These are phyloP conservation scores for Amphilophus citrinellus DNA, from an alignment of 2,113 vertebrate genomes.

Conservation along the genomic window DNA sequence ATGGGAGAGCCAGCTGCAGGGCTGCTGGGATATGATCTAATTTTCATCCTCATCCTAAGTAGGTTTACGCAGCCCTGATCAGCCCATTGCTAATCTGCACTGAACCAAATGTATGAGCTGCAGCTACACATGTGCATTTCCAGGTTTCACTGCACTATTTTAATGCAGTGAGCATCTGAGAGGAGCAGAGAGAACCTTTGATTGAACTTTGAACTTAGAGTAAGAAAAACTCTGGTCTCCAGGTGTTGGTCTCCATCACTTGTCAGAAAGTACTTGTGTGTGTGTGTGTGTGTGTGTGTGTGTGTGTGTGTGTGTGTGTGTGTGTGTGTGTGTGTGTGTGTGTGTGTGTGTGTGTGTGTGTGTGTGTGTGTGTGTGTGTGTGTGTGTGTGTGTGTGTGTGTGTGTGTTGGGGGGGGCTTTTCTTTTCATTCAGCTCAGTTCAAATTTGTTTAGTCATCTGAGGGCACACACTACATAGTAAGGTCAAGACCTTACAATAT, in stretches of 20 bases:
- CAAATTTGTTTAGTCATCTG: background rate
- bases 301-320: too few relatives aligned
- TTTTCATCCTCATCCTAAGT: conserved; percentile 71
- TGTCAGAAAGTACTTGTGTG: conserved; percentile 22
- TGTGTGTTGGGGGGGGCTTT: background rate
- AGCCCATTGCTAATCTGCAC: conserved; percentile 54
- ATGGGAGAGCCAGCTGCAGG: conserved; percentile 42
- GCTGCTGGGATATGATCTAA: conserved; percentile 71
- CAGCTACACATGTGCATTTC: conserved; percentile 19
- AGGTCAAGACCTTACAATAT: background rate
- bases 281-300: background rate
- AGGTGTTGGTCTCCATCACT: background rate
- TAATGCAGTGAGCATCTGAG: background rate
- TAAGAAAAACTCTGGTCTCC: background rate
- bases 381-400: too few relatives aligned
- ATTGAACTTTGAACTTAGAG: background rate
- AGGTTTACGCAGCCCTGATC: conserved; percentile 60
- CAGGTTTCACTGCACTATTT: background rate
- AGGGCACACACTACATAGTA: background rate
- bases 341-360: too few relatives aligned
- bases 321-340: background rate
- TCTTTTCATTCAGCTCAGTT: background rate
- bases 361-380: background rate
- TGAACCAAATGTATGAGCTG: conserved; percentile 35
- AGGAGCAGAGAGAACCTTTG: background rate